A percentile compares a stretch with the other conserved stretches of the same genome.
These are phyloP conservation scores for Branchinecta sandiegonensis DNA, from an alignment of 2,888 invertebrate species.

Conservation along the genomic window DNA sequence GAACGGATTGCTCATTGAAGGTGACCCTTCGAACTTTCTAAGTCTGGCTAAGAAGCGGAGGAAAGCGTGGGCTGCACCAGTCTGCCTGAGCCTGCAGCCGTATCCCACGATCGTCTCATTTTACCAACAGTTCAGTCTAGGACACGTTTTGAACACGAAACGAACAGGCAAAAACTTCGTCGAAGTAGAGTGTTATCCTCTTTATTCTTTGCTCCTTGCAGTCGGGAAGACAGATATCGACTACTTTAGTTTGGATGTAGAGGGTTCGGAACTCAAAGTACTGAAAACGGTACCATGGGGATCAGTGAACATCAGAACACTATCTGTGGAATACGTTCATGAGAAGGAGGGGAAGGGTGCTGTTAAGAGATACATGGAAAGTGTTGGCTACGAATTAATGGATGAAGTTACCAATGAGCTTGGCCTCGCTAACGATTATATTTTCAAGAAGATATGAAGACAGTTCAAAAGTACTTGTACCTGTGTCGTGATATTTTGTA, in stretches of 20 bases:
- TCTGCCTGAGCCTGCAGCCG: constrained; percentile 37
- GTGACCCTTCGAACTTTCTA: constrained; percentile 39
- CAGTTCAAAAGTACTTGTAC: too few relatives aligned
- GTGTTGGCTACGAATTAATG: constrained; percentile 35
- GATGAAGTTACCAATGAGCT: constrained; percentile 35
- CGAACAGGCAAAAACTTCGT: constrained; percentile 26
- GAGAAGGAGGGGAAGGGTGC: constrained; percentile 33
- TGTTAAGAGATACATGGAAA: constrained; percentile 35
- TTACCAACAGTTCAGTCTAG: constrained; percentile 19
- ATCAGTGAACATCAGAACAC: constrained; percentile 35
- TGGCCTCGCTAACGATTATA: constrained; percentile 40
- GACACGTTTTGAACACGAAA: neutral
- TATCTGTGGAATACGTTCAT: constrained; percentile 37
- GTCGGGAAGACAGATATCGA: constrained; percentile 38
- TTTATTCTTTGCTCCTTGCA: constrained; percentile 38
- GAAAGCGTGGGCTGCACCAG: constrained; percentile 37
- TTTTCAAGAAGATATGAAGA: constrained; percentile 34
- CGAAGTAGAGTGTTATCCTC: constrained; percentile 41
- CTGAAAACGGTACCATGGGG: constrained; percentile 41
- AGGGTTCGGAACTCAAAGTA: constrained; percentile 40
- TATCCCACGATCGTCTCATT: constrained; percentile 31
- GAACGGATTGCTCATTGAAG: constrained; percentile 41
- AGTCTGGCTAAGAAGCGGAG: constrained; percentile 37
- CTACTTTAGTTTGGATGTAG: constrained; percentile 43
- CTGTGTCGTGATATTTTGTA: too few relatives aligned